These are phyloP conservation scores for Nylanderia fulva DNA, from an alignment of 1,140 invertebrate species.

Conservation along the genomic window DNA sequence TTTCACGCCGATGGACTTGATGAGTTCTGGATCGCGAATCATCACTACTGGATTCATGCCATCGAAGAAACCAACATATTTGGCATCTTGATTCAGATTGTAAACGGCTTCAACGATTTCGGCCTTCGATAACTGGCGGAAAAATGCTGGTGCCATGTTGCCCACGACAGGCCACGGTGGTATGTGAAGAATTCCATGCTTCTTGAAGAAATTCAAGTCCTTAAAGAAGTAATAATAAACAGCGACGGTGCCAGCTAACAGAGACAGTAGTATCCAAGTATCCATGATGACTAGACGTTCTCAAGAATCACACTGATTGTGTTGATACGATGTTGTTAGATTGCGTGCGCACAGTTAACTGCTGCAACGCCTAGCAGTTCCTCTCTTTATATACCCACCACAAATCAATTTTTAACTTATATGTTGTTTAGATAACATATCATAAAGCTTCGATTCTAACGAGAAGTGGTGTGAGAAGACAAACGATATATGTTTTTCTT, in stretches of 20 bases:
- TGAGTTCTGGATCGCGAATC: conserved; percentile 81
- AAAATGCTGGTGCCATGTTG: conserved; percentile 43
- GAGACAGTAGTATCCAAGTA: neutral
- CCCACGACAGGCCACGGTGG: conserved; percentile 66
- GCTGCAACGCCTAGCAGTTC: neutral
- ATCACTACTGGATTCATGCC: conserved; percentile 75
- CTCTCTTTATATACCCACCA: neutral
- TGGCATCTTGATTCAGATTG: conserved; percentile 48
- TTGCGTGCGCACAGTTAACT: neutral
- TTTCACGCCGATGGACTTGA: conserved; percentile 77
- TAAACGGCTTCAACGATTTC: neutral
- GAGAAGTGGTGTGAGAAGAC: neutral
- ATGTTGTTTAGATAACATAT: neutral
- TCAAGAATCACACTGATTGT: neutral
- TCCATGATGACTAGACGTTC: conserved; percentile 8
- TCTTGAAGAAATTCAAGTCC: conserved; percentile 7
- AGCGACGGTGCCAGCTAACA: neutral
- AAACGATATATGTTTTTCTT: neutral
- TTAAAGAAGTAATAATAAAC: conserved; percentile 4
- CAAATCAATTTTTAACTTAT: neutral
- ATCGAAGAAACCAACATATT: conserved; percentile 75
- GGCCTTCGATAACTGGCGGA: neutral
- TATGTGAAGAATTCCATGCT: conserved; percentile 31
- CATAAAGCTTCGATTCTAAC: neutral
- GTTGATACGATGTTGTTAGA: neutral